Conservation (phyloP, 2,113 vertebrate species). For the Anas platyrhynchos region DNA sequence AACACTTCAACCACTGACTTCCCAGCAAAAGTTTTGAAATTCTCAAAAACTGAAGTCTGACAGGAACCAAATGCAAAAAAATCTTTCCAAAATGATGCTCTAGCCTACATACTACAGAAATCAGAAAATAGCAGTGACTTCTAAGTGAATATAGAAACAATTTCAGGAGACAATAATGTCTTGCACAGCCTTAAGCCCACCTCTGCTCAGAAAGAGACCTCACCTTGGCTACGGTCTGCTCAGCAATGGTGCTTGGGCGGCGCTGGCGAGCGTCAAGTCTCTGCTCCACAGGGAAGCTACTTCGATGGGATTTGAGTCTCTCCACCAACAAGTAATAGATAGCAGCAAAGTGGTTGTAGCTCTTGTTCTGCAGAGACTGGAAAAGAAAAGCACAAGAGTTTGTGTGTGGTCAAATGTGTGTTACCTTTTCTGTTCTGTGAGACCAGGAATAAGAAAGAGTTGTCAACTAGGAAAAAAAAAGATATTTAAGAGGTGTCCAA, state of each 20-base stretch:
- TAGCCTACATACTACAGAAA: not conserved
- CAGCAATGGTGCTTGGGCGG: constrained; percentile 92
- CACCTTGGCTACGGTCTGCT: constrained; percentile 96
- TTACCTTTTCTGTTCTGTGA: fast-evolving
- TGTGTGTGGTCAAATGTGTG: not conserved
- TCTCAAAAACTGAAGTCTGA: not conserved
- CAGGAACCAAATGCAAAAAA: not conserved
- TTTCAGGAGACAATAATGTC: too few species aligned
- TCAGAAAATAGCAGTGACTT: fast-evolving
- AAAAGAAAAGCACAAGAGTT: constrained; percentile 18
- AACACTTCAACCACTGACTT: not conserved
- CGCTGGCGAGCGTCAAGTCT: constrained; percentile 92
- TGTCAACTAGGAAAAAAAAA: not conserved
- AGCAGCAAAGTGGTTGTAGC: constrained; percentile 98
- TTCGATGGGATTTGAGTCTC: constrained; percentile 93
- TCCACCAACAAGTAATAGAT: constrained; percentile 98
- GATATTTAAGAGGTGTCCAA: not conserved
- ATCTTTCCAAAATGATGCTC: not conserved
- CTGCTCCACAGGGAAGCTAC: constrained; percentile 96
- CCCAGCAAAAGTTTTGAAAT: not conserved
- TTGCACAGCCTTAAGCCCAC: not conserved
- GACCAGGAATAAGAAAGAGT: not conserved
- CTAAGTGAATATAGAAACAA: not conserved
- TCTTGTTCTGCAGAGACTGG: constrained; percentile 97
- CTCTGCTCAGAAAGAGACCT: not conserved